Evolutionary conservation across 2,113 vertebrate species (phyloP).

Genomic region (Muscicapa adusta): DNA sequence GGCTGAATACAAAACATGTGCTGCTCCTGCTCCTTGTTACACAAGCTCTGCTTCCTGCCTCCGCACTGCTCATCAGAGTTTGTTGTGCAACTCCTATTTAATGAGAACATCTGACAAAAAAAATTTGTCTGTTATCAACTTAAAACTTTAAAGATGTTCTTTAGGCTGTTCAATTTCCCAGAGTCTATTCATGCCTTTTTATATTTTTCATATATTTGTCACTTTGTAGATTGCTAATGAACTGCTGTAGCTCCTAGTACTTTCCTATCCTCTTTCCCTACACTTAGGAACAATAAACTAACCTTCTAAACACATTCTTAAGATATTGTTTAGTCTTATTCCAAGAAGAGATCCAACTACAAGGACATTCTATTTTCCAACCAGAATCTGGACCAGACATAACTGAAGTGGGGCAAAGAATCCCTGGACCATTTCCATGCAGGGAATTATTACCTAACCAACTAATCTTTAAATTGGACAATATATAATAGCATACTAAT

Average conservation of each 20-base stretch:
- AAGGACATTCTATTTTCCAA: not conserved
- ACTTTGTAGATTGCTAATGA: not conserved
- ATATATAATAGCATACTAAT: not conserved
- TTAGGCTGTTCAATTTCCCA: not conserved
- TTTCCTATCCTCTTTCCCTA: not conserved
- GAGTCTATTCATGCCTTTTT: not conserved
- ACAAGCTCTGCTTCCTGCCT: not conserved
- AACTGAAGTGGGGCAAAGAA: not conserved
- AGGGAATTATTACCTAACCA: not conserved
- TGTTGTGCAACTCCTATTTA: not conserved
- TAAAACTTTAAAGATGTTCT: not conserved
- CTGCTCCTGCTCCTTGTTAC: slow-evolving; percentile 2
- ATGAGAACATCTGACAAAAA: not conserved
- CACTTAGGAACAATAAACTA: not conserved
- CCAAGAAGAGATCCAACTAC: not conserved
- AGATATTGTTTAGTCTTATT: not conserved
- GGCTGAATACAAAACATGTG: slow-evolving; percentile 17
- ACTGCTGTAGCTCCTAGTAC: not conserved
- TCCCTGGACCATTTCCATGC: not conserved
- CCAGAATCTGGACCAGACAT: not conserved
- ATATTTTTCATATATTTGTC: not conserved
- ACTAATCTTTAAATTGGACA: not conserved
- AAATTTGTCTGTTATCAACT: not conserved
- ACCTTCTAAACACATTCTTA: not conserved
- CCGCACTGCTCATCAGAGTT: not conserved